Percentiles rank a stretch among this genome's conserved stretches.
Conservation (phyloP, 2,888 invertebrate species). For the Hipparchia semele region DNA sequence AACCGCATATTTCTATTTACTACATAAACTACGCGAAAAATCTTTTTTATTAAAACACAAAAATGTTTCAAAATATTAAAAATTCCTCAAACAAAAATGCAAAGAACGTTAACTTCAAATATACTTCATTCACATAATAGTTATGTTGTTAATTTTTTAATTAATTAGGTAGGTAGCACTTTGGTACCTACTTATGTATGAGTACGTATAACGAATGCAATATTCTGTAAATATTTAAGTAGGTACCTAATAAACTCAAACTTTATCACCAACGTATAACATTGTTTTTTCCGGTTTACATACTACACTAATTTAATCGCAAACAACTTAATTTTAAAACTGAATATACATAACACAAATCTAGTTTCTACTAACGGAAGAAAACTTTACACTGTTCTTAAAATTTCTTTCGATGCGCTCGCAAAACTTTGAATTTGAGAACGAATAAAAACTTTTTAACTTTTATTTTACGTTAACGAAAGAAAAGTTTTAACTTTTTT, state of each 20-base stretch:
- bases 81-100: not conserved
- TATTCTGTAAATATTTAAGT: slow-evolving; percentile 1
- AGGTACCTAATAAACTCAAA: not conserved
- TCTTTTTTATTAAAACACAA: not conserved
- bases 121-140: not conserved
- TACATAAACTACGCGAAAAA: not conserved
- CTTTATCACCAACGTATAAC: not conserved
- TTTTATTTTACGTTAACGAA: not conserved
- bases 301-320: not conserved
- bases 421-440: not conserved
- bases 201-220: not conserved
- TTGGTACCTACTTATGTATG: not conserved
- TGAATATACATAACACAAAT: not conserved
- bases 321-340: not conserved
- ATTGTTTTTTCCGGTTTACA: slow-evolving; percentile 1
- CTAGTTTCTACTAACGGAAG: not conserved
- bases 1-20: slow-evolving; percentile 34
- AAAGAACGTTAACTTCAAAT: not conserved
- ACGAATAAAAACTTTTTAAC: not conserved
- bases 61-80: not conserved
- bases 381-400: not conserved
- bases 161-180: not conserved
- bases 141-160: too few species aligned
- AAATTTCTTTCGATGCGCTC: not conserved
- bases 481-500: slow-evolving; percentile 7